Evolutionary conservation across 1,140 invertebrate genomes (phyloP).

Genomic region (Oryctes rhinoceros): DNA sequence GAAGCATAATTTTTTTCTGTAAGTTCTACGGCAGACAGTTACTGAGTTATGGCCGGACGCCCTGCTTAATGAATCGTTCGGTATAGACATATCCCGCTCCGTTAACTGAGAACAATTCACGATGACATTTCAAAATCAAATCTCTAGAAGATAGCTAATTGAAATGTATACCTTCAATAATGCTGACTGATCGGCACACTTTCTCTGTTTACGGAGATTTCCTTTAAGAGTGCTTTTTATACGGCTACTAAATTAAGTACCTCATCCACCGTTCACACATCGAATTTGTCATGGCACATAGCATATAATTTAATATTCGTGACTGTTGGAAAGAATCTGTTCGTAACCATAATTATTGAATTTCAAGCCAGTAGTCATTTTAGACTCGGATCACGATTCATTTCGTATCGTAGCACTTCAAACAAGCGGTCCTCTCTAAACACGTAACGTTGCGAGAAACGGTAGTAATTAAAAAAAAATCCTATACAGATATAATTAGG

Average conservation of each 20-base stretch:
- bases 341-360: background rate
- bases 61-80: too few species aligned
- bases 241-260: background rate
- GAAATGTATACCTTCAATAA: constrained; percentile 29
- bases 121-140: background rate
- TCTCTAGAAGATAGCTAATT: background rate
- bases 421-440: background rate
- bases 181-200: background rate
- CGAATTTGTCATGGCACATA: constrained; percentile 16
- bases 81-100: background rate
- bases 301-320: constrained; percentile 32
- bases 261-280: constrained; percentile 14
- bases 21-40: too few species aligned
- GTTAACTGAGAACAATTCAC: background rate
- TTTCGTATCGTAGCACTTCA: background rate
- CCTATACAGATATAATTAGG: too few species aligned
- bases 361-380: constrained; percentile 12
- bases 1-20: too few species aligned
- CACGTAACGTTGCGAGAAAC: background rate
- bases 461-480: background rate
- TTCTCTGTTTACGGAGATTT: constrained; percentile 15
- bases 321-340: background rate
- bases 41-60: too few species aligned
- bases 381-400: background rate
- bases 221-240: background rate